Evolutionary conservation across 1,140 invertebrate genomes (phyloP), one percentile per base, ranked within the genome.

Genomic region (Formica exsecta): DNA sequence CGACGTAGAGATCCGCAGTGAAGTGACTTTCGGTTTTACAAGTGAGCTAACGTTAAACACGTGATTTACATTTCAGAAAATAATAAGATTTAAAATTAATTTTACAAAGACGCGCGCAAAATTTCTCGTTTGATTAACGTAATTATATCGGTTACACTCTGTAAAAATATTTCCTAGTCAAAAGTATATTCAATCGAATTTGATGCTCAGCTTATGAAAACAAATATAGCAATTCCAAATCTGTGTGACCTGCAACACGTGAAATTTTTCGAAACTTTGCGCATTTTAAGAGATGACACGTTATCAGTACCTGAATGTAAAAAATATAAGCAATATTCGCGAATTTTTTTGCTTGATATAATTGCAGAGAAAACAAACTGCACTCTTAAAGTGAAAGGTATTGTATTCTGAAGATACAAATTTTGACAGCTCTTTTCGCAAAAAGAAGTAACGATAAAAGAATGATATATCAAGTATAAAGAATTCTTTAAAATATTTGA

Each of bases 21-120:
- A 89, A 86, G 88, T 89, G 88, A 29, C 16, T 41, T 77, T 61
- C 44, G 19, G 22, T 84, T 85, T 54, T 48, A 64, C 44, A 61
- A 74, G 79, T 83, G 79, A 59, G 2, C 13, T 62, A 41, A 74
- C 4, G 13, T 83, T 48, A 48, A 22, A 59, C 54, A 48, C 68
- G 38, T 61, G 54, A 41, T 16, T 8, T 51, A 19, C 13, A 22
- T 61, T 59, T 74, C 51, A 71, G 54, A 36, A 25, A 54, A 64
- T 22, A 13, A 32, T 29, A 66, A 38, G 29, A 57, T 51, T 29
- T 2, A 19, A 73, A 73, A 22, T 6, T 48, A 38, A 19, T 62
- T 81, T 4, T 36, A 5, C 8, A 54, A 66, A n/a, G 4, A 19
- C 16, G 44, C n/a, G 44, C 32, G 64, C n/a, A 54, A 68, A 79